phyloP scores from a whole-genome alignment of 2,888 invertebrate genomes.

The Phasia obesa region DNA sequence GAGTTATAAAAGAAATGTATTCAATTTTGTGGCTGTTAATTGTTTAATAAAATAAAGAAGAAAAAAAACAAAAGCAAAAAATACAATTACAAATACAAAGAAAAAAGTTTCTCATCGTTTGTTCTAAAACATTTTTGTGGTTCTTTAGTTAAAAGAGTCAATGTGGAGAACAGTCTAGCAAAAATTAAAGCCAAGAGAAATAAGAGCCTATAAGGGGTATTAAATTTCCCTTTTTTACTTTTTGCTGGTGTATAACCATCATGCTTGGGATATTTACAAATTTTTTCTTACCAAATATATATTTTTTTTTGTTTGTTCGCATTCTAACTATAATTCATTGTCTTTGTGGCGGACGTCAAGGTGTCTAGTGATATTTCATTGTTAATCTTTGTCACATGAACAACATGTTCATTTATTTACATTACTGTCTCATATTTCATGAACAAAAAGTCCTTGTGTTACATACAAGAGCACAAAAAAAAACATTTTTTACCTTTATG shows the following conservation, averaged over 20 bases:
- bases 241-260: conserved; percentile 34
- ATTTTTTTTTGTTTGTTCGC: conserved; percentile 6
- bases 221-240: conserved; percentile 45
- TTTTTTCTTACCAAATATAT: conserved; percentile 1
- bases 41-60: conserved; percentile 28
- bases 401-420: conserved; percentile 42
- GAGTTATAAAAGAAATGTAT: conserved; percentile 37
- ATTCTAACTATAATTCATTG: conserved; percentile 39
- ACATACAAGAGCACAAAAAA: too few relatives aligned
- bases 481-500: conserved; percentile 10
- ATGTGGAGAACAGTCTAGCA: neutral
- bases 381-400: conserved; percentile 23
- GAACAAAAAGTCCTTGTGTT: conserved; percentile 56
- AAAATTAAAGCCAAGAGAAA: conserved; percentile 39
- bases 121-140: neutral
- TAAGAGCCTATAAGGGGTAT: conserved; percentile 58
- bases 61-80: neutral
- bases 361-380: conserved; percentile 71
- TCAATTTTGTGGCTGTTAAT: conserved; percentile 60
- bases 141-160: neutral
- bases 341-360: conserved; percentile 70
- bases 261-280: conserved; percentile 31
- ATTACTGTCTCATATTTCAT: conserved; percentile 57
- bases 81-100: too few relatives aligned
- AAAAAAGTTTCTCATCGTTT: conserved; percentile 35